Percentiles rank a stretch among this genome's conserved stretches.
Evolutionary conservation across 2,888 invertebrate genomes (phyloP).

Genomic region (Mimachlamys varia): DNA sequence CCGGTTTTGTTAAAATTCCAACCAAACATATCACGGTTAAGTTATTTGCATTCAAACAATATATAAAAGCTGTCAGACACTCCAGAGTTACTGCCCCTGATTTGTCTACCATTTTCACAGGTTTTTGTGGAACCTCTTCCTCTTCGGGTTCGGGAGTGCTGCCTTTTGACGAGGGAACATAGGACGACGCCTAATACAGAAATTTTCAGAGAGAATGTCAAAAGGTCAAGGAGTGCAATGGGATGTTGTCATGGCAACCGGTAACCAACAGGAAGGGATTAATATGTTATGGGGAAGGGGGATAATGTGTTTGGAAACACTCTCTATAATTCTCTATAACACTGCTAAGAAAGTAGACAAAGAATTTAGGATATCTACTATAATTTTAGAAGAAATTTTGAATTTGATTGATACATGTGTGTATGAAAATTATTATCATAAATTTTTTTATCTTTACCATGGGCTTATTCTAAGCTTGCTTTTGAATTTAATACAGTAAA

Average conservation of each 20-base stretch:
- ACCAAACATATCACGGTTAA: constrained; percentile 1
- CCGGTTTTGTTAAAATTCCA: not conserved
- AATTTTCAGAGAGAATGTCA: not conserved
- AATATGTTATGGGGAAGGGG: not conserved
- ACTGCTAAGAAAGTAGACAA: not conserved
- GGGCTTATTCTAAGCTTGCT: too few species aligned
- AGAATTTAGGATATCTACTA: too few species aligned
- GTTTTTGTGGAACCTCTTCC: not conserved
- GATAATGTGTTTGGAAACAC: not conserved
- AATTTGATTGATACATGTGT: too few species aligned
- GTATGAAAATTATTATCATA: too few species aligned
- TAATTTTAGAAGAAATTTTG: too few species aligned
- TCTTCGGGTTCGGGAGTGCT: not conserved
- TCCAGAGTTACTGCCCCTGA: constrained; percentile 14
- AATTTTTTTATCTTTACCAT: too few species aligned
- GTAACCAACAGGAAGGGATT: not conserved
- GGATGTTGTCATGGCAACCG: not conserved
- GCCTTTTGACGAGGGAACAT: constrained; percentile 41
- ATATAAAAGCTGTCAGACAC: not conserved
- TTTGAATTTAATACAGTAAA: too few species aligned
- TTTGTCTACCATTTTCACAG: not conserved
- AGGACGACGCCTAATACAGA: constrained; percentile 42
- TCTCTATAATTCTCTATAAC: not conserved
- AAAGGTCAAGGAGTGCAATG: not conserved
- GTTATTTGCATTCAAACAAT: not conserved